A percentile compares a stretch with the other conserved stretches of the same genome.
Evolutionary conservation across 1,140 invertebrate genomes (phyloP).

Genomic region (Drosophila sulfurigaster): DNA sequence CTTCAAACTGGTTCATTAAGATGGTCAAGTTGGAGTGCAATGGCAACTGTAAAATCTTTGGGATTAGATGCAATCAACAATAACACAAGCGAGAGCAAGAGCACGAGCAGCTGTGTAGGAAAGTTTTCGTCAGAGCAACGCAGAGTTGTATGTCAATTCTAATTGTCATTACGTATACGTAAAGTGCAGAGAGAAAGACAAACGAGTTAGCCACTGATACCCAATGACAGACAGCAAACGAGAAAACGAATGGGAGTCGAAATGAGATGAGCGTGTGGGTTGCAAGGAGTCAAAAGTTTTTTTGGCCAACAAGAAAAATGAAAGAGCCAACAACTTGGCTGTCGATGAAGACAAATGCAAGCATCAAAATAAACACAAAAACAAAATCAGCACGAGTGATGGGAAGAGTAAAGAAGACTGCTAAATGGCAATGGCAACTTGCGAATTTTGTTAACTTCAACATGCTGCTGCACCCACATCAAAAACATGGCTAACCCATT

Average conservation of each 20-base stretch:
- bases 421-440: constrained; percentile 49
- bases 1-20: constrained; percentile 66
- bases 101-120: constrained; percentile 46
- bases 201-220: constrained; percentile 83
- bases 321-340: constrained; percentile 79
- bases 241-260: constrained; percentile 38
- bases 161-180: constrained; percentile 83
- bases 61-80: constrained; percentile 83
- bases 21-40: constrained; percentile 59
- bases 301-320: constrained; percentile 73
- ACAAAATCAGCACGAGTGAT: not conserved
- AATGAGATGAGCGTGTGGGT: not conserved
- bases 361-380: constrained; percentile 38
- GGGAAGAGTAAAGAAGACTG: constrained; percentile 15
- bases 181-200: constrained; percentile 75
- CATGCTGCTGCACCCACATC: constrained; percentile 54
- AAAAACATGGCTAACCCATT: constrained; percentile 39
- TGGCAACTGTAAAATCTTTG: constrained; percentile 71
- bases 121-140: constrained; percentile 53
- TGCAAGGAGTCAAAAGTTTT: constrained; percentile 61
- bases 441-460: constrained; percentile 66
- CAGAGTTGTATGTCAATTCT: constrained; percentile 75
- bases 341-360: constrained; percentile 83
- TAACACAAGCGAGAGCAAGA: constrained; percentile 55
- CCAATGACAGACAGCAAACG: constrained; percentile 61